Base-by-base conservation (phyloP, 2,797 vertebrate species). In the Psittacula echo region DNA sequence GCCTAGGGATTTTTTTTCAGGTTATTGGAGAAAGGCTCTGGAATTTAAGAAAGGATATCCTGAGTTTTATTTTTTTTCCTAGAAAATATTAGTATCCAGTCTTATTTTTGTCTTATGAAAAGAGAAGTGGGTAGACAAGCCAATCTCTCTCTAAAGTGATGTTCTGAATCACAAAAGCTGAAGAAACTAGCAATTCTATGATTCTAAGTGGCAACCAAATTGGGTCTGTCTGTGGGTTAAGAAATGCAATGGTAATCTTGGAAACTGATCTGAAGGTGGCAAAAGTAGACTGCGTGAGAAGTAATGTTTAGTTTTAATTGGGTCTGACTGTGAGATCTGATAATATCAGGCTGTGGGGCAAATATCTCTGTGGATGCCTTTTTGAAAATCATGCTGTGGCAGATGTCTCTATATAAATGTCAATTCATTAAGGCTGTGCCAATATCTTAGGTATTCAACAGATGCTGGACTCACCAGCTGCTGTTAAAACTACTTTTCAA, bases 391-490 rank as follows among this genome's bases (percentile, higher is more conserved):
- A 4, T 7, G 1, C 48, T 1, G 2, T 53, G 47, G 62, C 87
- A 90, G 73, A 85, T 75, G 45, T 75, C 73, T 72, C 73, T 50
- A 16, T 72, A 62, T 84, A 87, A 78, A 89, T 53, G 83, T 81
- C 85, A 90, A 7, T 81, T 86, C 58, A 85, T 88, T 88, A 93
- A 72, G 34, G 17, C 73, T 91, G 39, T 83, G 53, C 70, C 74
- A 48, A 9, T 86, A 32, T 72, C n/a, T 70, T 71, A 24, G 5
- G 39, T 91, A 26, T 73, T 75, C 53, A 76, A 66, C 75, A 89
- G 67, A 58, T 78, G 34, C 53, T 89, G 70, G 42, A 48, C 21
- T 94, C 12, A 3, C 53, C 42, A 87, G 42, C 78, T 81, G 7
- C 9, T 82, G 65, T 72, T 91, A 58, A 64, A 84, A 50, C 58